These are phyloP conservation scores for Dasypogon diadema DNA, from an alignment of 2,888 invertebrate genomes.

Conservation along the genomic window DNA sequence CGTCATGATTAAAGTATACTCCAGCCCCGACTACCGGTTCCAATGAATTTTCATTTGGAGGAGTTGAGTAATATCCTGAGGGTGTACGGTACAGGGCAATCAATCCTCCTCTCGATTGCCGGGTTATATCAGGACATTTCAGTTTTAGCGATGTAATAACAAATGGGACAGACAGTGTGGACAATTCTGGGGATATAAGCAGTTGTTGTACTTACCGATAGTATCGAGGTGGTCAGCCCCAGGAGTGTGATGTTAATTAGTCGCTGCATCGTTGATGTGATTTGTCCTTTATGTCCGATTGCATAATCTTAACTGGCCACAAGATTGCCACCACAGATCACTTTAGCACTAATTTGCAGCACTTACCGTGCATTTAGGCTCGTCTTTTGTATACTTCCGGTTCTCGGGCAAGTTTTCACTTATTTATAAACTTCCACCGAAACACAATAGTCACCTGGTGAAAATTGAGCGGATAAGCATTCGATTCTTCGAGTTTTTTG, in stretches of 20 bases:
- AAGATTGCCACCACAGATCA: slow-evolving; percentile 18
- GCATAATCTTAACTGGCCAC: slow-evolving; percentile 53
- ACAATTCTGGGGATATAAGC: not conserved
- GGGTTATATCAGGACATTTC: not conserved
- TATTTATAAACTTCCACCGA: not conserved
- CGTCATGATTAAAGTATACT: slow-evolving; percentile 48
- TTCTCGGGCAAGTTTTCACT: not conserved
- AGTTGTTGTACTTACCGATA: slow-evolving; percentile 34
- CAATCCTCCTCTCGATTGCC: slow-evolving; percentile 33
- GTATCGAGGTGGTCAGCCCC: slow-evolving; percentile 41
- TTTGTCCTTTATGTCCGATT: slow-evolving; percentile 50
- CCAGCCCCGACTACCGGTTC: not conserved
- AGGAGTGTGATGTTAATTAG: slow-evolving; percentile 51
- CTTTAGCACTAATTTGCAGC: slow-evolving; percentile 7
- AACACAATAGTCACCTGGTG: not conserved
- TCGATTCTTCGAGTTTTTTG: not conserved
- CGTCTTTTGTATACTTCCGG: not conserved
- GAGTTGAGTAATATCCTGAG: slow-evolving; percentile 22
- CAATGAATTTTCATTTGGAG: slow-evolving; percentile 44
- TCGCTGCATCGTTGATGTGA: slow-evolving; percentile 47
- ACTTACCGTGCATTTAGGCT: not conserved
- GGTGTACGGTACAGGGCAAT: not conserved
- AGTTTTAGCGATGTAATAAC: slow-evolving; percentile 1
- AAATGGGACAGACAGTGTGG: not conserved
- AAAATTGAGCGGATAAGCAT: not conserved